Evolutionary conservation across 2,888 invertebrate species (phyloP).

Genomic region (Rhogogaster chlorosoma): DNA sequence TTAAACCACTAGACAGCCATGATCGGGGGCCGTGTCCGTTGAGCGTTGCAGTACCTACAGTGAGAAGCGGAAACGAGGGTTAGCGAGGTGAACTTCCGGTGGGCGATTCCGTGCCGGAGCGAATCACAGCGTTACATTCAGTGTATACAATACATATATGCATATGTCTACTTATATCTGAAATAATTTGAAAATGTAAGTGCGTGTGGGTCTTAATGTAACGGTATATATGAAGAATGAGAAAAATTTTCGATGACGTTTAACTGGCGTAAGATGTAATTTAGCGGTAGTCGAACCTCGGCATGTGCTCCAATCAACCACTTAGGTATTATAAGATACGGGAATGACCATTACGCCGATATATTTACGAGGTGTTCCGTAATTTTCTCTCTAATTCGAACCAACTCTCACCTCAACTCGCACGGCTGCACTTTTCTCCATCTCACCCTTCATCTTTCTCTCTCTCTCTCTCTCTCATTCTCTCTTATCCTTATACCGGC

Average conservation of each 20-base stretch:
- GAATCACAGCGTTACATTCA: slow-evolving; percentile 13
- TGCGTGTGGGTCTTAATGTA: not conserved
- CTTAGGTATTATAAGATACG: slow-evolving; percentile 66
- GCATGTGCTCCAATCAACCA: slow-evolving; percentile 76
- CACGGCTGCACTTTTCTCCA: slow-evolving; percentile 55
- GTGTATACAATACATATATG: not conserved
- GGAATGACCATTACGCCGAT: slow-evolving; percentile 65
- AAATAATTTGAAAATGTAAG: not conserved
- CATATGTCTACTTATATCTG: not conserved
- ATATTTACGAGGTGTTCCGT: slow-evolving; percentile 78
- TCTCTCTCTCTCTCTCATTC: slow-evolving; percentile 50
- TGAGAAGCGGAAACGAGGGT: slow-evolving; percentile 37
- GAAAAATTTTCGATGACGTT: slow-evolving; percentile 17
- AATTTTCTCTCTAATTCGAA: slow-evolving; percentile 77
- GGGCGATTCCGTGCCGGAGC: slow-evolving; percentile 35
- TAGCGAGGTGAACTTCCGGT: slow-evolving; percentile 42
- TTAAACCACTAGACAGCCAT: not conserved
- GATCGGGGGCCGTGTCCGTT: slow-evolving; percentile 27
- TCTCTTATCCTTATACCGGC: slow-evolving; percentile 36
- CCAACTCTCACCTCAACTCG: slow-evolving; percentile 60
- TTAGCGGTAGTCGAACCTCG: slow-evolving; percentile 74
- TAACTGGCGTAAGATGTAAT: slow-evolving; percentile 71
- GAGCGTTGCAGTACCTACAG: slow-evolving; percentile 25
- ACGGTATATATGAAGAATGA: slow-evolving; percentile 10
- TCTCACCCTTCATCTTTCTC: slow-evolving; percentile 8